Evolutionary conservation across 2,888 invertebrate genomes (phyloP).

Genomic region (Drosophila percnosoma): DNA sequence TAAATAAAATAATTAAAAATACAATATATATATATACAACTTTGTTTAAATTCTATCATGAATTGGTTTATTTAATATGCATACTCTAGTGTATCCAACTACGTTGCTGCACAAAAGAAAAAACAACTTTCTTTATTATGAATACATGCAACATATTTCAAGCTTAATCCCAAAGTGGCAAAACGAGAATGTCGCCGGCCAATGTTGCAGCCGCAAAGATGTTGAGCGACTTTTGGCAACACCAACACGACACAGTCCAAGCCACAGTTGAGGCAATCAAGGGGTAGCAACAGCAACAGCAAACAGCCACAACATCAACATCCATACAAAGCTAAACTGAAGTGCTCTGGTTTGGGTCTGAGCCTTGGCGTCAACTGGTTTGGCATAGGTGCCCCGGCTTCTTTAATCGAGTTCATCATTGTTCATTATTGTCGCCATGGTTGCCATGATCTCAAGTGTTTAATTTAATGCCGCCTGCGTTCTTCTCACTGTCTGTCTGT

Average conservation of each 20-base stretch:
- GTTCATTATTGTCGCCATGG: slow-evolving; percentile 78
- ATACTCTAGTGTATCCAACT: slow-evolving; percentile 37
- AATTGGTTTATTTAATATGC: not conserved
- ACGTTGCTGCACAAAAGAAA: slow-evolving; percentile 10
- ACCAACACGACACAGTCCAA: slow-evolving; percentile 11
- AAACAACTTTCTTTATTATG: slow-evolving; percentile 61
- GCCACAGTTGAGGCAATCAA: slow-evolving; percentile 25
- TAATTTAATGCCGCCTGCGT: slow-evolving; percentile 78
- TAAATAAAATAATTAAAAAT: not conserved
- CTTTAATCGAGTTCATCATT: slow-evolving; percentile 79
- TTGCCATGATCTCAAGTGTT: slow-evolving; percentile 71
- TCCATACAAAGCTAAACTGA: slow-evolving; percentile 33
- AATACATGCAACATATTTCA: slow-evolving; percentile 72
- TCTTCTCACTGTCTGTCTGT: slow-evolving; percentile 16
- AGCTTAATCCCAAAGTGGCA: slow-evolving; percentile 79
- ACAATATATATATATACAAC: not conserved
- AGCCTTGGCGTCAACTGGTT: slow-evolving; percentile 61
- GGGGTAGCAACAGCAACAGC: slow-evolving; percentile 34
- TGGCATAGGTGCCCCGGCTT: slow-evolving; percentile 47
- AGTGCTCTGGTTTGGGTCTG: slow-evolving; percentile 50
- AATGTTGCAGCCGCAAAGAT: slow-evolving; percentile 60
- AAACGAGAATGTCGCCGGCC: slow-evolving; percentile 70
- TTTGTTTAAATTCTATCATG: not conserved
- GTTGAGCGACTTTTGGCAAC: slow-evolving; percentile 73
- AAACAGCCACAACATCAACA: slow-evolving; percentile 16